Evolutionary conservation across 2,113 vertebrate genomes (phyloP), one percentile per base, ranked within the genome.

Genomic region (Octodon degus): DNA sequence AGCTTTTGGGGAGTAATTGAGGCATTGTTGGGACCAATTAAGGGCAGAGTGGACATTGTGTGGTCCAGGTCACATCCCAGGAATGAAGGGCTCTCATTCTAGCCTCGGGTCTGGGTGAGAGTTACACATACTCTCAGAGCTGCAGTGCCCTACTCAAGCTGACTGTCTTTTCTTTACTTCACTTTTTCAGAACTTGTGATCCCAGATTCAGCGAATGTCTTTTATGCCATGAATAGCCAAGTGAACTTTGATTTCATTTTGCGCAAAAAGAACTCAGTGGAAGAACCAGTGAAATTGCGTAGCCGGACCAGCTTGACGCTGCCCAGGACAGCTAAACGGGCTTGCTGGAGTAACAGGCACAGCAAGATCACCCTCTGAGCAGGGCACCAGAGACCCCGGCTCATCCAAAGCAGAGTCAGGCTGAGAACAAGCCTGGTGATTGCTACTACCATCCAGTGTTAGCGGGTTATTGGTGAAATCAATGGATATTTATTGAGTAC

Each of bases 221-320:
- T 99, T 89, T 99, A 99, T 0, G 99, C 99, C 98, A 99, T 99
- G 99, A 99, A 99, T 98, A 99, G 99, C 96, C 99, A 99, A 0
- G 99, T 98, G 1, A 99, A 99, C 98, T 99, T 99, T 0, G 98
- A 99, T 97, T 99, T 99, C 98, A 98, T 99, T 97, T 98, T 99
- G 97, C 98, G 99, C 5, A 98, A 98, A 94, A 98, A 99, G 68
- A 98, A 97, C 96, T 92, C 97, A 0, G 7, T 65, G 5, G 97
- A 98, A 0, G 96, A 70, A 80, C 97, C 98, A 1, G 98, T 98
- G 63, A 99, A 99, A 86, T 98, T 98, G 82, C 98, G 99, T 0
- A 99, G 98, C 95, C 98, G 98, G 1, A 99, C 98, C 84, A 99
- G 98, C 58, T 96, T 99, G 98, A 99, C 98, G 0, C 96, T 99